Evolutionary conservation across 2,113 vertebrate genomes (phyloP).

Genomic region (Danionella cerebrum): DNA sequence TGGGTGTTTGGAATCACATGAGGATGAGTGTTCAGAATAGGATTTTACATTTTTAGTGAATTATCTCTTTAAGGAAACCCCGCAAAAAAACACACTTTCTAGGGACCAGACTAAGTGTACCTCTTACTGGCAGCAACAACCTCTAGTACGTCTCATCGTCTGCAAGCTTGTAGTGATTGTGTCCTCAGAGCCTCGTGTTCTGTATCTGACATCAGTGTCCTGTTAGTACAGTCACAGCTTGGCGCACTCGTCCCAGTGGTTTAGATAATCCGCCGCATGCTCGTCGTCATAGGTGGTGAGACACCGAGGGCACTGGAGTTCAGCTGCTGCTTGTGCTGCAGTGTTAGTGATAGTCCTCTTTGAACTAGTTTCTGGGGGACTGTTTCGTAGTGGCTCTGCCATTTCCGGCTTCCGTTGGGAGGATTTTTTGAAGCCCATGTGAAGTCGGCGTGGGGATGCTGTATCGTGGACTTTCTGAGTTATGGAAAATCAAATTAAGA

Average conservation of each 20-base stretch:
- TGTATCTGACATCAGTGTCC: background rate
- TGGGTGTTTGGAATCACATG: too few relatives aligned
- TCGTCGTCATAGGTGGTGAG: conserved; percentile 66
- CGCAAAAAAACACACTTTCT: background rate
- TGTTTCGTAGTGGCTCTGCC: conserved; percentile 47
- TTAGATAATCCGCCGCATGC: conserved; percentile 70
- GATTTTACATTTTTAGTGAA: too few relatives aligned
- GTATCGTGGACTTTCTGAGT: conserved; percentile 62
- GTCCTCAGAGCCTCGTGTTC: conserved; percentile 30
- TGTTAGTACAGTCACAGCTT: conserved; percentile 45
- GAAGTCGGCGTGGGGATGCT: conserved; percentile 52
- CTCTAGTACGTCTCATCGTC: background rate
- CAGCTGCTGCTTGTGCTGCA: conserved; percentile 53
- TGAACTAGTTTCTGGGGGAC: conserved; percentile 41
- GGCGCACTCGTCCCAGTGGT: conserved; percentile 77
- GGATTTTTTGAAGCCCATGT: conserved; percentile 55
- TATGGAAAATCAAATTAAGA: conserved; percentile 6
- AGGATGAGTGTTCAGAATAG: too few relatives aligned
- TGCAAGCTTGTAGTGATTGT: conserved; percentile 47
- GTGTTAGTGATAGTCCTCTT: conserved; percentile 34
- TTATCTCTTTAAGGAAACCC: too few relatives aligned
- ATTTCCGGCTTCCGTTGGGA: conserved; percentile 38
- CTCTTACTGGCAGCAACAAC: background rate
- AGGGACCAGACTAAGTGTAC: background rate
- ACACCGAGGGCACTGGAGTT: conserved; percentile 82